Evolutionary conservation across 1,140 invertebrate genomes (phyloP), one percentile per base, ranked within the genome.

Genomic region (Branchinecta lynchi): DNA sequence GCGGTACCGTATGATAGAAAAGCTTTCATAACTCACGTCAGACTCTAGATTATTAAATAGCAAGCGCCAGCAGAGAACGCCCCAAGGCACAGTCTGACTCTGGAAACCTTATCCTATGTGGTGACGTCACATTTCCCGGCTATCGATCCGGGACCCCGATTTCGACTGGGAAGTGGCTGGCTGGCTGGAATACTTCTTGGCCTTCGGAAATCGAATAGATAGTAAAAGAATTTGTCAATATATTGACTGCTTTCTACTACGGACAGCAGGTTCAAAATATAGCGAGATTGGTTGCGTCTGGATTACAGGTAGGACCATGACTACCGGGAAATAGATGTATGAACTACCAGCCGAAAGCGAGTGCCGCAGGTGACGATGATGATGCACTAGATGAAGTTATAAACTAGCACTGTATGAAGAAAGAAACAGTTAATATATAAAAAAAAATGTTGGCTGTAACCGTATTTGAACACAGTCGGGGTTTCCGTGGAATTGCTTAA

Each of bases 181-280:
- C 51, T 15, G 51, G 17, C 17, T 15, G 51, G 17, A 60, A 60
- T 20, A 60, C 51, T 15, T 60, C 51, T 60, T 60, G 51, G 51
- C 51, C 51, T 60, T 60, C 51, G 51, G 51, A 60, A 60, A 60
- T 60, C 51, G 51, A 60, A 60, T 20, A 60, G 17, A 60, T 60
- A 60, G 51, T 60, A 60, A 15, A 15, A 60, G 51, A 60, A 60
- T 20, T 60, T 15, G 17, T 60, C 51, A 60, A 60, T 60, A 15
- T 60, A 60, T 60, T 20, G 51, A 60, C 51, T 60, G 32, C 32
- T 32, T 32, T 32, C 32, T 32, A 32, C 32, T 32, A 32, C 32
- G 32, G 32, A 32, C 5, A 32, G 32, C 32, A 32, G 32, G 32
- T 32, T 32, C 32, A 32, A 32, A 32, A 32, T 32, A 32, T 32